Conservation (phyloP, 64 coral and sea anemone species). For the Stichodactyla mertensii region DNA sequence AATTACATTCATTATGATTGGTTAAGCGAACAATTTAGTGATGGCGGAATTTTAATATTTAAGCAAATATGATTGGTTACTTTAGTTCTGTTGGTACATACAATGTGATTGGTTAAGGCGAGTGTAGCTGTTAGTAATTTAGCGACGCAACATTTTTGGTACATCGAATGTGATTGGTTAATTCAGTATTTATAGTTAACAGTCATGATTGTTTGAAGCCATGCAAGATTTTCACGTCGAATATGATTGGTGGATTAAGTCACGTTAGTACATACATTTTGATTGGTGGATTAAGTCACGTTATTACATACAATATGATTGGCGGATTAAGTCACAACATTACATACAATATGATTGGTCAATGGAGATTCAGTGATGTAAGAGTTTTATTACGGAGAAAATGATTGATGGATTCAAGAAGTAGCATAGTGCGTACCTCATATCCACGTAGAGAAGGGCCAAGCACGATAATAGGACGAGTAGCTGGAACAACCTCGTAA, state of each 20-base stretch:
- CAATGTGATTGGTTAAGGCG: not conserved
- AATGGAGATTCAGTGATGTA: too few species aligned
- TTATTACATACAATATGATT: not conserved
- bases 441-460: conserved; percentile 89
- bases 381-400: not conserved
- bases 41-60: too few species aligned
- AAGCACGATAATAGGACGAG: conserved; percentile 81
- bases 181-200: not conserved
- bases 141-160: not conserved
- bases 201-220: not conserved
- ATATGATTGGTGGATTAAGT: not conserved
- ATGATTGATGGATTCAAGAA: not conserved
- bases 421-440: conserved; percentile 48
- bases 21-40: too few species aligned
- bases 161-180: not conserved
- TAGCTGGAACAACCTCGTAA: conserved; percentile 87
- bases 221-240: too few species aligned
- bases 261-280: not conserved
- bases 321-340: not conserved
- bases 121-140: too few species aligned
- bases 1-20: too few species aligned
- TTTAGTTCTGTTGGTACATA: not conserved
- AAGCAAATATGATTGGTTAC: not conserved
- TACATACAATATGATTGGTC: not conserved
- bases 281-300: not conserved